A percentile compares a stretch with the other conserved stretches of the same genome.
phyloP scores from a whole-genome alignment of 2,113 vertebrate genomes.

The Sakesphorus luctuosus region DNA sequence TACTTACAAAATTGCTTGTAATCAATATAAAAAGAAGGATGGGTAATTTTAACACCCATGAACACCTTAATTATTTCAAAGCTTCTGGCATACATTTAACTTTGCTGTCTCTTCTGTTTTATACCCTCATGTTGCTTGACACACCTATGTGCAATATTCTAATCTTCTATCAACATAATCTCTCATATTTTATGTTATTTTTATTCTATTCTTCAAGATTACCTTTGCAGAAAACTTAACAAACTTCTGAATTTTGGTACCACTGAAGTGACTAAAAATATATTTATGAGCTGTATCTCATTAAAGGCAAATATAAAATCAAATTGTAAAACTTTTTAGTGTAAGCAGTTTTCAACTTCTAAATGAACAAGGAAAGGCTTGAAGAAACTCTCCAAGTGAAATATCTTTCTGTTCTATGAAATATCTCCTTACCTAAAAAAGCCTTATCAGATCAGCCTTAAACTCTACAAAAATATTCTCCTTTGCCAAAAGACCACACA shows the following conservation, averaged over 20 bases:
- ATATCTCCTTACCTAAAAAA: constrained; percentile 19
- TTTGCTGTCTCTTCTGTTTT: background rate
- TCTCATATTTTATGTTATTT: background rate
- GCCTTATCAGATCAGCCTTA: constrained; percentile 21
- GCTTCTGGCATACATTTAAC: background rate
- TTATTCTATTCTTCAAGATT: background rate
- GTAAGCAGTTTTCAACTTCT: background rate
- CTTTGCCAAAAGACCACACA: constrained; percentile 49
- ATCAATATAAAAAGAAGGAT: background rate
- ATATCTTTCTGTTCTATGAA: background rate
- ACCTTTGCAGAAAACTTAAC: background rate
- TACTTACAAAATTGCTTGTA: background rate
- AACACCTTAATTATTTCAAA: background rate
- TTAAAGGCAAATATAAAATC: background rate
- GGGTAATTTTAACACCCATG: background rate
- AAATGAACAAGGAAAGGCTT: background rate
- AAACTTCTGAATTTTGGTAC: background rate
- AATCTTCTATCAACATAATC: background rate
- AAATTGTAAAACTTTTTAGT: background rate
- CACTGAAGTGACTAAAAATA: background rate
- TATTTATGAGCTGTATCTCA: background rate
- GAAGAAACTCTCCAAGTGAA: background rate
- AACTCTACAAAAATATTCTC: constrained; percentile 30
- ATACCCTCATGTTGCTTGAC: background rate
- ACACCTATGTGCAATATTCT: background rate